Evolutionary conservation across 2,888 invertebrate genomes (phyloP), one percentile per base, ranked within the genome.

Genomic region (Lysandra bellargus): DNA sequence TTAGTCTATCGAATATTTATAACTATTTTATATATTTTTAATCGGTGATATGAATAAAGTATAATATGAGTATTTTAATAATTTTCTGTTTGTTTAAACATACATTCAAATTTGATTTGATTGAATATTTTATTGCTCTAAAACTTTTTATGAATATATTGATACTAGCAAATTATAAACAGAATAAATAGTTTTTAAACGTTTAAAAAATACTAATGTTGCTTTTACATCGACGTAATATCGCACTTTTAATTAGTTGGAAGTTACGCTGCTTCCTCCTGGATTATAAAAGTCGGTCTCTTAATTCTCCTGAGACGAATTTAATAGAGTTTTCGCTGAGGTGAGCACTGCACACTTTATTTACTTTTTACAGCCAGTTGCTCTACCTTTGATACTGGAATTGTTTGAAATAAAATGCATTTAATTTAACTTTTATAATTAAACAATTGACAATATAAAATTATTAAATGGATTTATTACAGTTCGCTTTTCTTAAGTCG

Each of bases 251-350:
- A 60, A 64, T 75, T n/a, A 44, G 57, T n/a, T 60, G 49, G 6
- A 2, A 3, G n/a, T 49, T 75, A 3, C 9, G 57, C 69, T 14
- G 6, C 49, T 17, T 64, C 78, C 87, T 85, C 90, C 81, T 79
- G 60, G 85, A 23, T 87, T 89, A 89, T 6, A 78, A 83, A 81
- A 82, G 83, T 84, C 84, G 84, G 83, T 86, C 86, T 84, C 87
- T 86, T 88, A 87, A 86, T 89, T 91, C 93, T 91, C 93, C 80
- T 82, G 93, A 91, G 93, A 91, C 88, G 86, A 87, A 92, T 91
- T 89, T 93, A 92, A 93, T 92, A 92, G 92, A 90, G 91, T 93
- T 93, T 88, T 90, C 85, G 92, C 92, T 92, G 93, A 93, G 93
- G 93, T 92, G 91, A 89, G 90, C 88, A 83, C 83, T 83, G 87